Evolutionary conservation across 2,797 vertebrate genomes (phyloP).

Genomic region (Sebastiscus albofasciatus): DNA sequence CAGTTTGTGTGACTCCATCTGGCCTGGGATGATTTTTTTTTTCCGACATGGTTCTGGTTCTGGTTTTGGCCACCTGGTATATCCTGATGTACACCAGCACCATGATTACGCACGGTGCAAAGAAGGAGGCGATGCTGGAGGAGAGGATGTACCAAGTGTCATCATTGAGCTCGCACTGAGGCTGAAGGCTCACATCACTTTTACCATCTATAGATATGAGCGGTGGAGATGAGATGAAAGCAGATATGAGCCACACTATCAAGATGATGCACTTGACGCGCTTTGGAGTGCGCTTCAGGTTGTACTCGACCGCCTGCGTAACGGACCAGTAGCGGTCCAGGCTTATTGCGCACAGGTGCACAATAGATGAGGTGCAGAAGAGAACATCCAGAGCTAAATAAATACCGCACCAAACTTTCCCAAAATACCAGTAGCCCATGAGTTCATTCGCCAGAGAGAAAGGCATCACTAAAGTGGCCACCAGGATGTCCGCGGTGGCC

Average conservation of each 20-base stretch:
- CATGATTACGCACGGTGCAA: slow-evolving; percentile 94
- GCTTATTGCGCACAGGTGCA: slow-evolving; percentile 94
- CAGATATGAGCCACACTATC: slow-evolving; percentile 92
- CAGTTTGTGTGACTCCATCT: slow-evolving; percentile 84
- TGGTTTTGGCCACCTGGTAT: slow-evolving; percentile 94
- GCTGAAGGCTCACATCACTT: slow-evolving; percentile 78
- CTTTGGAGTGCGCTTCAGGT: slow-evolving; percentile 90
- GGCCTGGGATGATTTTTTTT: slow-evolving; percentile 75
- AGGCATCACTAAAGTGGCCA: slow-evolving; percentile 94
- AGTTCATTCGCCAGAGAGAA: slow-evolving; percentile 95
- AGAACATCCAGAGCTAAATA: slow-evolving; percentile 94
- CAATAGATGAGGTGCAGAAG: slow-evolving; percentile 95
- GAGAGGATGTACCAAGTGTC: slow-evolving; percentile 96
- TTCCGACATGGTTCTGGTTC: slow-evolving; percentile 89
- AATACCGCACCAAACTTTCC: slow-evolving; percentile 93
- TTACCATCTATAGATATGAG: slow-evolving; percentile 87
- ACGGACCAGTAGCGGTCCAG: slow-evolving; percentile 96
- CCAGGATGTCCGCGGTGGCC: slow-evolving; percentile 94
- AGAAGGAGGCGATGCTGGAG: slow-evolving; percentile 93
- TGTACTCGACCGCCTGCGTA: slow-evolving; percentile 93
- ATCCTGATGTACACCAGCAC: slow-evolving; percentile 93
- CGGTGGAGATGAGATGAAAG: slow-evolving; percentile 92
- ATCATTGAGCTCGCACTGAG: slow-evolving; percentile 91
- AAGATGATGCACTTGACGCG: slow-evolving; percentile 91
- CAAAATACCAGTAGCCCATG: slow-evolving; percentile 95